phyloP scores from a whole-genome alignment of 2,888 invertebrate genomes.

The Sussaba pulchella region DNA sequence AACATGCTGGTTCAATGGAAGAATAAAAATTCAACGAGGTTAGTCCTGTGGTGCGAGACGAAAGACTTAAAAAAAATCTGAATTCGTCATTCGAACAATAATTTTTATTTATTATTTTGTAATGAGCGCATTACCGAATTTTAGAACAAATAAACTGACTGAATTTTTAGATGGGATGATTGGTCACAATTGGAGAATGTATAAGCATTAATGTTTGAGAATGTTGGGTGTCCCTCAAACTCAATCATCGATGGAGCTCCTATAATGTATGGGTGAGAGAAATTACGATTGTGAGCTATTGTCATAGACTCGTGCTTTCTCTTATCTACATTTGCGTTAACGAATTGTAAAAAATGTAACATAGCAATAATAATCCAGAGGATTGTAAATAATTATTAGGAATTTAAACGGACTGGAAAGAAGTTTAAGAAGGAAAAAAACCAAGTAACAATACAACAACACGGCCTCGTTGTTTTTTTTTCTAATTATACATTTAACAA shows the following conservation, averaged over 20 bases:
- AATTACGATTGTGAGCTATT: neutral
- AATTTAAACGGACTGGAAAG: slow-evolving; percentile 78
- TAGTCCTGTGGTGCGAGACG: neutral
- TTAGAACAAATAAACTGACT: neutral
- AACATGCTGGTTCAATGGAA: neutral
- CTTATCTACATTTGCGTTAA: slow-evolving; percentile 19
- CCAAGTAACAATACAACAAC: slow-evolving; percentile 48
- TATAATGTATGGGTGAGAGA: neutral
- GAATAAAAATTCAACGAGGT: neutral
- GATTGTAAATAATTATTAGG: slow-evolving; percentile 80
- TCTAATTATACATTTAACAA: slow-evolving; percentile 49
- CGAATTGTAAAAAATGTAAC: slow-evolving; percentile 58
- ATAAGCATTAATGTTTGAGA: neutral
- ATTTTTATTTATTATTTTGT: neutral
- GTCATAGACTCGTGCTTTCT: slow-evolving; percentile 18
- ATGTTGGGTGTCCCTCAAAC: neutral
- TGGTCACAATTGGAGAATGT: neutral
- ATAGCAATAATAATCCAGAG: slow-evolving; percentile 70
- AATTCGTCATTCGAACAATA: neutral
- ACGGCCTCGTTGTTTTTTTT: slow-evolving; percentile 52
- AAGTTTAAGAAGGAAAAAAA: slow-evolving; percentile 13
- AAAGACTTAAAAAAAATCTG: neutral
- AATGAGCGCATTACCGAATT: neutral
- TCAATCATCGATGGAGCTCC: slow-evolving; percentile 3
- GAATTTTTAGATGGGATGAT: neutral